Percentiles rank a stretch among this genome's conserved stretches.
Conservation (phyloP, 2,888 invertebrate genomes). For the Papilio protenor region DNA sequence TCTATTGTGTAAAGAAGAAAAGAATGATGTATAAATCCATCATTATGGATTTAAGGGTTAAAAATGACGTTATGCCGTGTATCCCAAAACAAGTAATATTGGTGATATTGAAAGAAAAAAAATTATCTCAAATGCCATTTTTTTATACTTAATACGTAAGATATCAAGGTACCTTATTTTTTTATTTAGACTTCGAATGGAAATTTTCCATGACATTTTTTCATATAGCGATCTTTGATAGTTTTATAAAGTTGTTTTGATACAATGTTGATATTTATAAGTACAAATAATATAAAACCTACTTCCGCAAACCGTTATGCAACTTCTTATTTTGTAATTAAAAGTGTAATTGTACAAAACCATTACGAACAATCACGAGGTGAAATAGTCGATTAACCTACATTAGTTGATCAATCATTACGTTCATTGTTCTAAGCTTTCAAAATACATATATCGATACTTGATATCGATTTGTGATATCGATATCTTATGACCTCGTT, state of each 20-base stretch:
- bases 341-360: slow-evolving; percentile 44
- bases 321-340: slow-evolving; percentile 44
- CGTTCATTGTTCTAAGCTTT: slow-evolving; percentile 56
- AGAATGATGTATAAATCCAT: too few relatives aligned
- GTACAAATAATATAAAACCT: not conserved
- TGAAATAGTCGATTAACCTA: slow-evolving; percentile 57
- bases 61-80: too few relatives aligned
- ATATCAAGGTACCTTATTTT: not conserved
- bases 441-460: slow-evolving; percentile 53
- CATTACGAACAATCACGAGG: slow-evolving; percentile 47
- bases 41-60: too few relatives aligned
- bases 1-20: too few relatives aligned
- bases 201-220: not conserved
- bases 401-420: slow-evolving; percentile 62
- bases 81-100: too few relatives aligned
- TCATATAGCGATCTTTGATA: not conserved
- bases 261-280: not conserved
- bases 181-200: not conserved
- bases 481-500: slow-evolving; percentile 57
- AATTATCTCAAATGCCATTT: too few relatives aligned
- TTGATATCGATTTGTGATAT: slow-evolving; percentile 55
- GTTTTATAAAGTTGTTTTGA: not conserved
- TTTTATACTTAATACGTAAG: not conserved
- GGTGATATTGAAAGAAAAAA: too few relatives aligned
- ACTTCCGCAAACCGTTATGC: not conserved